Evolutionary conservation across 2,888 invertebrate species (phyloP).

Genomic region (Metacarcinus magister): DNA sequence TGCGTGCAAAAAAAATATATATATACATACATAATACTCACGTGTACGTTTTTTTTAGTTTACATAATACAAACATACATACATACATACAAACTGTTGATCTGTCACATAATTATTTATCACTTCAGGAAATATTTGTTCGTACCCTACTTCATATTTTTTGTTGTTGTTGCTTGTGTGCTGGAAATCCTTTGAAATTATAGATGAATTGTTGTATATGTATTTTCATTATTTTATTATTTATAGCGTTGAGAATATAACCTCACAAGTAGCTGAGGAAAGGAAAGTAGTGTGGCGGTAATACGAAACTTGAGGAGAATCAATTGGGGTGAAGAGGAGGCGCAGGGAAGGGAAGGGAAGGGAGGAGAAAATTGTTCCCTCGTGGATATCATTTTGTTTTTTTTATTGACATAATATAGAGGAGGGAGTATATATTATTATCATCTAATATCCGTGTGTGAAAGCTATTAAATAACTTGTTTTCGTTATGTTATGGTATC

Average conservation of each 20-base stretch:
- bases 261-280: constrained; percentile 13
- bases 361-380: not conserved
- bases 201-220: not conserved
- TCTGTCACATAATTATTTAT: not conserved
- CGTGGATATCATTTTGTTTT: not conserved
- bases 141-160: not conserved
- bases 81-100: not conserved
- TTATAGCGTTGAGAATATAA: not conserved
- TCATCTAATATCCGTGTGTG: not conserved
- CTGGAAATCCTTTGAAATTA: not conserved
- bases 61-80: not conserved
- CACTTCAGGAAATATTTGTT: not conserved
- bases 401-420: not conserved
- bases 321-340: not conserved
- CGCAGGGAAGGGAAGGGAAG: not conserved
- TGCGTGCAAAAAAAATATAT: not conserved
- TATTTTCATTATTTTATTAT: not conserved
- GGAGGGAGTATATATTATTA: not conserved
- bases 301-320: constrained; percentile 28
- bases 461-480: not conserved
- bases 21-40: not conserved
- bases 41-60: no score
- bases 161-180: not conserved
- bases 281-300: constrained; percentile 40
- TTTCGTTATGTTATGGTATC: not conserved